Percentiles rank a stretch among this genome's conserved stretches.
Evolutionary conservation across 2,888 invertebrate species (phyloP).

Genomic region (Pseudanteris insignis): DNA sequence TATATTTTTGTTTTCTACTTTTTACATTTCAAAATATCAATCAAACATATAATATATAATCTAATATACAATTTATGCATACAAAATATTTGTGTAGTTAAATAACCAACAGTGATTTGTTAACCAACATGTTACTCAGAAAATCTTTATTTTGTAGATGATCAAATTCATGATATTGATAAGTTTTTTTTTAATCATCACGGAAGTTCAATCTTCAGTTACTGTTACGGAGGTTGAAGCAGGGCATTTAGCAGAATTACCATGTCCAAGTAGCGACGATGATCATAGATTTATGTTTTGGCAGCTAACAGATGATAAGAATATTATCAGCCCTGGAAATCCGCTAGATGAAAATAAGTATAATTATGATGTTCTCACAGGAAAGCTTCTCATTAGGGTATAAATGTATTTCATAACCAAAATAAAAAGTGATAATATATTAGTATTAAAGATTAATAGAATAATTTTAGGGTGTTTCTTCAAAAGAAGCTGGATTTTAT

Average conservation of each 20-base stretch:
- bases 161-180: constrained; percentile 45
- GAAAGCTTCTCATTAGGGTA: constrained; percentile 74
- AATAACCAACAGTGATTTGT: too few species aligned
- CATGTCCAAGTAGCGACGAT: constrained; percentile 74
- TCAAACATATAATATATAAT: too few species aligned
- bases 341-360: constrained; percentile 72
- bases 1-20: too few species aligned
- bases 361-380: constrained; percentile 76
- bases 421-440: too few species aligned
- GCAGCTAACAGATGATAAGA: constrained; percentile 69
- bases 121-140: too few species aligned
- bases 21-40: too few species aligned
- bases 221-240: constrained; percentile 69
- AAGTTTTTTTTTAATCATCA: constrained; percentile 46
- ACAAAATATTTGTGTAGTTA: too few species aligned
- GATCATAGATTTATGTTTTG: constrained; percentile 76
- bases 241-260: constrained; percentile 71
- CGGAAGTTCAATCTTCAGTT: constrained; percentile 46
- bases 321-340: constrained; percentile 74
- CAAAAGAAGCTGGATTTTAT: constrained; percentile 73
- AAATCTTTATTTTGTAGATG: constrained; percentile 47
- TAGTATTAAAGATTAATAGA: too few species aligned
- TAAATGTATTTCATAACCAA: too few species aligned
- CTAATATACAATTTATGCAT: too few species aligned
- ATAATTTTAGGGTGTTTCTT: constrained; percentile 71